Conservation (phyloP, 2,797 vertebrate genomes). For the Enteromius afrohamiltoni region DNA sequence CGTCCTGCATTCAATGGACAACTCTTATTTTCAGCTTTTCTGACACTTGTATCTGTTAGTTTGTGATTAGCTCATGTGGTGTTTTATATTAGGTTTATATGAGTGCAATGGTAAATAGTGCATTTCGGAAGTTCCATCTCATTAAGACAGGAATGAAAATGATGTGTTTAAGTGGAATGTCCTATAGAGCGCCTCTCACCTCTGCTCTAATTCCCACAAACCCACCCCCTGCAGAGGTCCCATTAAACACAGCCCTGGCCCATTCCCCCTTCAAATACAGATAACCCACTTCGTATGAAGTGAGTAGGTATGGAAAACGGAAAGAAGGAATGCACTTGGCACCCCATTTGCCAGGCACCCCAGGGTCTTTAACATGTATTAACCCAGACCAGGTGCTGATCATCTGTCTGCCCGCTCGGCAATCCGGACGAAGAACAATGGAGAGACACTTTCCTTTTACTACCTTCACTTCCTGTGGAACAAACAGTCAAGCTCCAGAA, state of each 20-base stretch:
- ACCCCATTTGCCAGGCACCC: constrained; percentile 64
- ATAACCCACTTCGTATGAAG: constrained; percentile 53
- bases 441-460: constrained; percentile 62
- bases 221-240: constrained; percentile 59
- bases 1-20: neutral
- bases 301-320: constrained; percentile 63
- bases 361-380: constrained; percentile 68
- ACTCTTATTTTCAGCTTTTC: neutral
- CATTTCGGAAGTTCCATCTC: constrained; percentile 53
- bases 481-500: constrained; percentile 64
- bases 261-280: constrained; percentile 52
- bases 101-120: constrained; percentile 41
- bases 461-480: constrained; percentile 39
- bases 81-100: constrained; percentile 42
- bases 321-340: constrained; percentile 73
- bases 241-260: constrained; percentile 72
- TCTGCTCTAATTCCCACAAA: constrained; percentile 58
- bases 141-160: constrained; percentile 56
- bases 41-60: neutral
- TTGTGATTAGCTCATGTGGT: constrained; percentile 20
- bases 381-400: constrained; percentile 70
- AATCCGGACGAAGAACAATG: constrained; percentile 61
- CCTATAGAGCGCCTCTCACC: constrained; percentile 48
- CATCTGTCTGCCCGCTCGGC: constrained; percentile 63
- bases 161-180: constrained; percentile 61